Base-by-base conservation (phyloP, 1,140 invertebrate species). In the Trichonephila clavipes region DNA sequence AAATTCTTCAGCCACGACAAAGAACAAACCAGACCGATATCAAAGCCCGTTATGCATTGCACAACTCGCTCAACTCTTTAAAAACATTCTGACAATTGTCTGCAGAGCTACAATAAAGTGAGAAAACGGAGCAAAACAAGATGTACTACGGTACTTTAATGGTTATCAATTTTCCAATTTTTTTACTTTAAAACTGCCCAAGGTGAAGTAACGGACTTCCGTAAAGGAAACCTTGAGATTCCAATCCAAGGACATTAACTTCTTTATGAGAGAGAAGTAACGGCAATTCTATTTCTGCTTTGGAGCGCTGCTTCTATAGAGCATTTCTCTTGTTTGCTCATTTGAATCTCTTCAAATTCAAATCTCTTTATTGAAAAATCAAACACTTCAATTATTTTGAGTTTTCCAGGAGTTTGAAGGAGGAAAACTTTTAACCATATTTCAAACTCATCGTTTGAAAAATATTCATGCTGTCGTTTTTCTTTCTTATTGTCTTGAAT, bases 171-270 rank as follows among this genome's bases (percentile, higher is more conserved):
- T 77, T 77, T 34, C 72, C 72, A 77, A 77, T 40, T 34, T 72
- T 72, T 77, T 77, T 18, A 19, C 21, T 77, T 18, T 6, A 77
- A 77, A 77, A 77, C 34, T 40, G 28, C 28, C 18, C 72, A 77
- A 77, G 72, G 72, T 77, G 72, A 77, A 77, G 18, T 77, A 77
- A 77, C 72, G 72, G 72, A 77, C 72, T 77, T 77, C 72, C 72
- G 72, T 77, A 77, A 77, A 77, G 34, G 72, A 28, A 77, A 77
- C 72, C 72, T 77, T 77, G 72, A 40, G 28, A 77, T 77, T 77
- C 72, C 28, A 77, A 77, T 77, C 72, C 72, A 77, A 77, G 72
- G 72, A 77, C 72, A 77, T 77, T 77, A 77, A 40, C 72, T 77
- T 77, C 28, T 77, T 77, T 77, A 77, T 40, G 28, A 19, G 5